Conservation (phyloP, 2,888 invertebrate species). For the Cloeon dipterum region DNA sequence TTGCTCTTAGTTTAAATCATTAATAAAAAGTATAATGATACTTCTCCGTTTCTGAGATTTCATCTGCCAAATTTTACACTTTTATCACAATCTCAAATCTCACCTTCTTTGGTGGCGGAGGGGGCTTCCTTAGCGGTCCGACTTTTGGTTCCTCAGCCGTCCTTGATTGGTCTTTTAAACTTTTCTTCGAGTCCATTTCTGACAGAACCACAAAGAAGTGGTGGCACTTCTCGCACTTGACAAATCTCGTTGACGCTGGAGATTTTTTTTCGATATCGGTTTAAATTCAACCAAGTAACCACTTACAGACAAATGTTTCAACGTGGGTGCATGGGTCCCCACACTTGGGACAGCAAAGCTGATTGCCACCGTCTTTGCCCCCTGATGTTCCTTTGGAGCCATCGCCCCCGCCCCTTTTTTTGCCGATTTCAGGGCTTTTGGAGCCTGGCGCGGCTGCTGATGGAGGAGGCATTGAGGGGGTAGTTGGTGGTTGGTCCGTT, state of each 20-base stretch:
- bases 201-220: constrained; percentile 93
- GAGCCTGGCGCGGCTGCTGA: not conserved
- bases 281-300: not conserved
- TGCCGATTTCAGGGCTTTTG: constrained; percentile 8
- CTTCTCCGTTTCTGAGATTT: too few species aligned
- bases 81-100: too few species aligned
- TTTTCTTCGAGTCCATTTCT: constrained; percentile 77
- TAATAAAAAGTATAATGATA: too few species aligned
- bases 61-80: too few species aligned
- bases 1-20: too few species aligned
- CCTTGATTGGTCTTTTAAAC: constrained; percentile 44
- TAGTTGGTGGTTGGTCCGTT: not conserved
- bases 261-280: not conserved
- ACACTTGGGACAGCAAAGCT: constrained; percentile 85
- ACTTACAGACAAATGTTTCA: constrained; percentile 80
- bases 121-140: constrained; percentile 57
- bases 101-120: constrained; percentile 82
- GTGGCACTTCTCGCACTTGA: constrained; percentile 94
- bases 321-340: constrained; percentile 94
- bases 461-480: not conserved
- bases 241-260: constrained; percentile 69
- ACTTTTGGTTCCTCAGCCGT: constrained; percentile 36
- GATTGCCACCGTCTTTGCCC: constrained; percentile 13
- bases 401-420: constrained; percentile 20
- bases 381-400: constrained; percentile 38